Conservation (phyloP, 2,113 vertebrate genomes). For the Saimiri boliviensis region DNA sequence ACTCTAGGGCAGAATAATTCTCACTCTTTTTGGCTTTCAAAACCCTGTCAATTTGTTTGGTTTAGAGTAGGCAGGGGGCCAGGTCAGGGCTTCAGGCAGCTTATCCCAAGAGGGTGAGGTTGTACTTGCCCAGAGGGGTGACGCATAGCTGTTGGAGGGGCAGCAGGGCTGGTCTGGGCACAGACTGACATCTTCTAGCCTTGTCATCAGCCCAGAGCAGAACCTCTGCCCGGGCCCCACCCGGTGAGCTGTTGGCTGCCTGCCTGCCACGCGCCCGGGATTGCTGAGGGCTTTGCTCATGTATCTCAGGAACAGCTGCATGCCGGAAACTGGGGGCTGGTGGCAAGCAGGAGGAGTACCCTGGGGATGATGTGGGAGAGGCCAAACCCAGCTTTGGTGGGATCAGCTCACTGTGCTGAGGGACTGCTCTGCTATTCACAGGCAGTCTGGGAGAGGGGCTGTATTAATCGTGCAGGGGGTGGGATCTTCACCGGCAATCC, state of each 20-base stretch:
- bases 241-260: slow-evolving; percentile 80
- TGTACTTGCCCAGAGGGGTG: slow-evolving; percentile 46
- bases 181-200: slow-evolving; percentile 80
- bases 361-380: neutral
- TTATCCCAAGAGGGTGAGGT: slow-evolving; percentile 40
- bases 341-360: slow-evolving; percentile 37
- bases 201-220: slow-evolving; percentile 82
- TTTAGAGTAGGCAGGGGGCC: slow-evolving; percentile 27
- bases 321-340: slow-evolving; percentile 72
- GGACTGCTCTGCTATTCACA: neutral
- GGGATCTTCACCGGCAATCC: neutral
- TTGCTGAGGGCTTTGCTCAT: slow-evolving; percentile 84
- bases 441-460: neutral
- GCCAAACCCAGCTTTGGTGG: neutral
- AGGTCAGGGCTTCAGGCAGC: slow-evolving; percentile 19
- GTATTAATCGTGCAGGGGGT: neutral
- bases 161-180: slow-evolving; percentile 66
- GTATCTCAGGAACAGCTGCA: slow-evolving; percentile 82
- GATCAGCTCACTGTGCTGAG: neutral
- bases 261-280: slow-evolving; percentile 87
- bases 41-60: slow-evolving; percentile 32
- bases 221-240: slow-evolving; percentile 82
- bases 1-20: neutral
- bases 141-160: neutral
- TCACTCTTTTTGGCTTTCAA: slow-evolving; percentile 30